These are phyloP conservation scores for Eupithecia centaureata DNA, from an alignment of 2,888 invertebrate species.

Conservation along the genomic window DNA sequence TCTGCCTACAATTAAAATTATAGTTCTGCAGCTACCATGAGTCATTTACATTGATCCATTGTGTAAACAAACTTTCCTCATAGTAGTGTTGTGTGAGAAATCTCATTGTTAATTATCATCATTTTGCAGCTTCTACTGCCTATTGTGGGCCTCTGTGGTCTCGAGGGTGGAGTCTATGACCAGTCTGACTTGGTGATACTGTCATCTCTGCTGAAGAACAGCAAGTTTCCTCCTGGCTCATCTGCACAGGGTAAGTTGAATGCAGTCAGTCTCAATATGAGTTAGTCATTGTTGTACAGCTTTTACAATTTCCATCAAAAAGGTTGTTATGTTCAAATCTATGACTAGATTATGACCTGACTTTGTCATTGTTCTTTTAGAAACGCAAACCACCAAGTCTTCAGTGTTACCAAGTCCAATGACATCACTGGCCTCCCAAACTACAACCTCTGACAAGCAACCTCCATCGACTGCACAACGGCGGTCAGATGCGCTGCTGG, in stretches of 20 bases:
- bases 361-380: conserved; percentile 52
- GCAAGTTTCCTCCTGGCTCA: conserved; percentile 85
- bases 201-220: conserved; percentile 90
- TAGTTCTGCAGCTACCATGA: not conserved
- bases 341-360: too few relatives aligned
- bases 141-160: conserved; percentile 88
- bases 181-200: conserved; percentile 90
- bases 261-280: not conserved
- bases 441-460: conserved; percentile 68
- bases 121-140: conserved; percentile 85
- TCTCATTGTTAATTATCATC: not conserved
- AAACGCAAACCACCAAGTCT: conserved; percentile 70
- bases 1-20: not conserved
- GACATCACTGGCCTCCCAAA: conserved; percentile 71
- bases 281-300: not conserved
- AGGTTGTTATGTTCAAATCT: not conserved
- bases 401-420: conserved; percentile 74
- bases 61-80: not conserved
- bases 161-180: conserved; percentile 86
- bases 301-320: not conserved
- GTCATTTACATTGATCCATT: not conserved
- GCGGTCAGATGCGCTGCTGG: conserved; percentile 75
- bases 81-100: not conserved
- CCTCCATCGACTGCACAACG: conserved; percentile 71
- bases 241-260: conserved; percentile 65